phyloP scores from a whole-genome alignment of 2,113 vertebrate species.

The Thunnus thynnus region DNA sequence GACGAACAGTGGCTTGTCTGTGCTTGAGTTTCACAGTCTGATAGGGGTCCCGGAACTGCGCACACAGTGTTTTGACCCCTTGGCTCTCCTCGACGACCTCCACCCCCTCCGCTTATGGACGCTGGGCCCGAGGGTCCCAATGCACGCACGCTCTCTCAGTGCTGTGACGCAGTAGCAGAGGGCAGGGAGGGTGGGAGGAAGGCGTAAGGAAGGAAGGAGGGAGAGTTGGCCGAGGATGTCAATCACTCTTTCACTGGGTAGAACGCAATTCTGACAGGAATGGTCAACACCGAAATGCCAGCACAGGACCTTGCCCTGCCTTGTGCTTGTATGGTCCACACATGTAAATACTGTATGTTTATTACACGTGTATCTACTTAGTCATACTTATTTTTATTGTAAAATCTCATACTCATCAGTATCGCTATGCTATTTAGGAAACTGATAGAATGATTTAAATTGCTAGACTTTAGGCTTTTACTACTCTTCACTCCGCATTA shows the following conservation, averaged over 20 bases:
- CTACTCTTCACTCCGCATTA: background rate
- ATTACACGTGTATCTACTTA: too few relatives aligned
- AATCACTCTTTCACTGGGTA: constrained; percentile 61
- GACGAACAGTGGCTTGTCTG: constrained; percentile 83
- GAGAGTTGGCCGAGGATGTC: constrained; percentile 41
- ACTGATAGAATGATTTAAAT: background rate
- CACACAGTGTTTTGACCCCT: constrained; percentile 84
- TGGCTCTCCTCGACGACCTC: constrained; percentile 69
- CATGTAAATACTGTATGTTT: constrained; percentile 7
- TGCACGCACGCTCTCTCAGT: constrained; percentile 63
- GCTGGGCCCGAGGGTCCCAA: constrained; percentile 66
- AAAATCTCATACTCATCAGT: background rate
- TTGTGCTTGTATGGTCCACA: constrained; percentile 9
- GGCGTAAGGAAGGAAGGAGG: constrained; percentile 22
- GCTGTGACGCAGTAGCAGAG: constrained; percentile 73
- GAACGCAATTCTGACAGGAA: constrained; percentile 58
- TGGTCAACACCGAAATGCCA: constrained; percentile 63
- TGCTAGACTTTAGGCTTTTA: background rate
- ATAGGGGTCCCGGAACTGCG: constrained; percentile 82
- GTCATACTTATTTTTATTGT: background rate
- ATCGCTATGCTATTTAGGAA: background rate
- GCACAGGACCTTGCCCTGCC: constrained; percentile 19
- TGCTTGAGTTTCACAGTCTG: constrained; percentile 61
- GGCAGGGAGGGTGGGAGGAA: constrained; percentile 50
- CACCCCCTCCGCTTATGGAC: constrained; percentile 73